A percentile compares a stretch with the other conserved stretches of the same genome.
Evolutionary conservation across 2,888 invertebrate species (phyloP).

Genomic region (Camponotus fellah): DNA sequence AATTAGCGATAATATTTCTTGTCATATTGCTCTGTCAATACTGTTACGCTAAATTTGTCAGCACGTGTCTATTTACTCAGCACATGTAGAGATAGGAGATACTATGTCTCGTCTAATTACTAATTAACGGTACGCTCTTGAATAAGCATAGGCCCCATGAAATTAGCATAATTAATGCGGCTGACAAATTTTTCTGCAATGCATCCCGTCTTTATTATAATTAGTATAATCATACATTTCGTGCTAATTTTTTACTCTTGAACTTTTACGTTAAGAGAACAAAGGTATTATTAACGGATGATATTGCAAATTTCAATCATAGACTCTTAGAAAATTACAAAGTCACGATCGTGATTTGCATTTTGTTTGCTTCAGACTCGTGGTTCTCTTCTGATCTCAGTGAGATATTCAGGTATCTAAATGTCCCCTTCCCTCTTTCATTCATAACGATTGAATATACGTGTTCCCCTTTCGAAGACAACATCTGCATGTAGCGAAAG

Average conservation of each 20-base stretch:
- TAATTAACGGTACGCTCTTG: slow-evolving; percentile 38
- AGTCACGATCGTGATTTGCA: neutral
- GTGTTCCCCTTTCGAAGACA: neutral
- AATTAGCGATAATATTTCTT: slow-evolving; percentile 27
- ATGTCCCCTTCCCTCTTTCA: neutral
- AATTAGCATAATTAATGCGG: slow-evolving; percentile 38
- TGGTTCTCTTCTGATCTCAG: neutral
- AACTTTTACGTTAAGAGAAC: neutral
- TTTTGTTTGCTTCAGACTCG: slow-evolving; percentile 19
- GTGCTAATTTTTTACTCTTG: neutral
- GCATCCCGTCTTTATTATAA: neutral
- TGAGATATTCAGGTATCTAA: neutral
- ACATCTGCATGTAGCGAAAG: neutral
- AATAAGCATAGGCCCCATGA: slow-evolving; percentile 25
- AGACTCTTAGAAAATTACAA: slow-evolving; percentile 1
- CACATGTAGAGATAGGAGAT: slow-evolving; percentile 15
- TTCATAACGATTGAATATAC: neutral
- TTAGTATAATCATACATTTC: neutral
- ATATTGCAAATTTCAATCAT: neutral
- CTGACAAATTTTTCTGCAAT: neutral
- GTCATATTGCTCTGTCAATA: neutral
- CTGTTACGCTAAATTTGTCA: slow-evolving; percentile 45
- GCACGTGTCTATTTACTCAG: slow-evolving; percentile 34
- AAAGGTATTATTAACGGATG: neutral
- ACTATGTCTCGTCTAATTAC: slow-evolving; percentile 43